Evolutionary conservation across 2,113 vertebrate genomes (phyloP), one percentile per base, ranked within the genome.

Genomic region (Spheniscus mendiculus): DNA sequence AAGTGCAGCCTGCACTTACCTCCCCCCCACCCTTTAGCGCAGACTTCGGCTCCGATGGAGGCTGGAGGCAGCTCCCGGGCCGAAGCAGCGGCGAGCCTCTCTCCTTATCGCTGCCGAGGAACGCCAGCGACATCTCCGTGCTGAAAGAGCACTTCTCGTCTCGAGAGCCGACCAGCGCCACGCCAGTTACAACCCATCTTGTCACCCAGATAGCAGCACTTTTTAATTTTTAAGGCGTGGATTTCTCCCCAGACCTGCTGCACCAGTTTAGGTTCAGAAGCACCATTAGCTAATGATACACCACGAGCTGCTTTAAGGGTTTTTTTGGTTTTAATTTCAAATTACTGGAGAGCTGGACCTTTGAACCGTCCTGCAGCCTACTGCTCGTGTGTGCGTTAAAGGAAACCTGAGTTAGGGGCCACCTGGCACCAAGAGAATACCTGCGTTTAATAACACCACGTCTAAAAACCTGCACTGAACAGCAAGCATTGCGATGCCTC

Each of bases 201-300:
- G 89, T 22, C 87, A 65, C 83, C 47, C 59, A 44, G 50, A 67
- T 3, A 14, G 77, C 96, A 91, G 83, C 73, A 30, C 91, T 32
- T n/a, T 2, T 85, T 30, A 3, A 42, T 67, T 62, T 66, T 13
- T 21, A 62, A 96, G 97, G 96, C 62, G 92, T 89, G 96, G 65
- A 25, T 19, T 80, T 71, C 93, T 94, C 95, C 88, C 85, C 80
- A 61, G 86, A 96, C 97, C 91, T 93, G 95, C 96, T 44, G 59
- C 4, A 78, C 96, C 92, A 83, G 93, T 90, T 95, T 1, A 12
- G 58, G 25, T n/a, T 38, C 66, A 86, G 21, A 52, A 76, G 59
- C 49, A n/a, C 70, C 78, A 96, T 83, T 74, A 93, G 18, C 94
- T 91, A 55, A 70, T 89, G 73, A 86, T 34, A 72, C 22, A 59